These are phyloP conservation scores for Cheilosia impressa DNA, from an alignment of 2,888 invertebrate species.

Conservation along the genomic window DNA sequence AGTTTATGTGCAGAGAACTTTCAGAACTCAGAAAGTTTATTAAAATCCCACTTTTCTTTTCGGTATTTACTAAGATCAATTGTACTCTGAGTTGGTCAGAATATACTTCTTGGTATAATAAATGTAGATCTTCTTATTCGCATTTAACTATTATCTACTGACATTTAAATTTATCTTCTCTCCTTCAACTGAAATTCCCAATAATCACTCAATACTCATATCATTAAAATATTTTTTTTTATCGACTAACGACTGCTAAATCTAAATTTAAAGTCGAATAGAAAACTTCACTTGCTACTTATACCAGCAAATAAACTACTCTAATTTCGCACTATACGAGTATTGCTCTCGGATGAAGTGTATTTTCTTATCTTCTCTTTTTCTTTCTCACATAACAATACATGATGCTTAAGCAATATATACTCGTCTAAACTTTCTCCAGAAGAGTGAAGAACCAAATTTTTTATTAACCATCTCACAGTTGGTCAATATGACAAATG, in stretches of 20 bases:
- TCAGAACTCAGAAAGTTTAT: too few species aligned
- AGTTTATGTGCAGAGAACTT: too few species aligned
- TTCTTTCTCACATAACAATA: constrained; percentile 5
- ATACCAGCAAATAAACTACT: constrained; percentile 27
- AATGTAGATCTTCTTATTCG: not conserved
- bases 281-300: constrained; percentile 39
- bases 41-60: too few species aligned
- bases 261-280: not conserved
- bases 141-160: not conserved
- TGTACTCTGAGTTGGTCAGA: too few species aligned
- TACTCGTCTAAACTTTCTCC: constrained; percentile 60
- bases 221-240: constrained; percentile 8
- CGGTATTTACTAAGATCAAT: too few species aligned
- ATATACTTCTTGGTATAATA: too few species aligned
- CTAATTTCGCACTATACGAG: constrained; percentile 25
- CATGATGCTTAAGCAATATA: constrained; percentile 29
- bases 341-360: constrained; percentile 37
- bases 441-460: constrained; percentile 33
- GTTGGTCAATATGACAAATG: constrained; percentile 14
- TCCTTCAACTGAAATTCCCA: not conserved
- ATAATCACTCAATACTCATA: not conserved
- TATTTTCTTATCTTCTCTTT: constrained; percentile 7
- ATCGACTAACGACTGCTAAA: constrained; percentile 14
- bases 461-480: constrained; percentile 20
- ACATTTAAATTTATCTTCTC: constrained; percentile 2